phyloP scores from a whole-genome alignment of 2,797 vertebrate genomes.

The Neostethus bicornis region DNA sequence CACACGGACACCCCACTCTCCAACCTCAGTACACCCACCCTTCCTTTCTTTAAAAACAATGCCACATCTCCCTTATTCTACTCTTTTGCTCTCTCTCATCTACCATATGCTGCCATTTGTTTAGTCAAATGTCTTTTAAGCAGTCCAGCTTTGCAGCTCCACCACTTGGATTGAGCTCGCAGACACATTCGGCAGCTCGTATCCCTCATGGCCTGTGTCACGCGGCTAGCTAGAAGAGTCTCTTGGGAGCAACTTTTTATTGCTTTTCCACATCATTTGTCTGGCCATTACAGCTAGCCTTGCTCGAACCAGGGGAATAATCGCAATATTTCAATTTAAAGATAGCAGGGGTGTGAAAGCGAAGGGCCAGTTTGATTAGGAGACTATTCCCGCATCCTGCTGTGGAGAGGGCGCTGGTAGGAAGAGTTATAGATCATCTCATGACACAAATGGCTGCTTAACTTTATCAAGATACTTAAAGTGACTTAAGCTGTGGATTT shows the following conservation, averaged over 20 bases:
- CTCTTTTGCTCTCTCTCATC: slow-evolving; percentile 73
- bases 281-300: slow-evolving; percentile 72
- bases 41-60: slow-evolving; percentile 78
- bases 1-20: slow-evolving; percentile 45
- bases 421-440: slow-evolving; percentile 44
- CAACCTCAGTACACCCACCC: slow-evolving; percentile 32
- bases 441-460: slow-evolving; percentile 48
- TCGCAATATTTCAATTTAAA: slow-evolving; percentile 77
- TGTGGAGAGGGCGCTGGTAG: slow-evolving; percentile 50
- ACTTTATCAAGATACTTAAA: slow-evolving; percentile 19
- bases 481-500: slow-evolving; percentile 20
- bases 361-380: slow-evolving; percentile 39
- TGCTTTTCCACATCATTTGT: slow-evolving; percentile 80
- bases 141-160: slow-evolving; percentile 68
- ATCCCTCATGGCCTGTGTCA: slow-evolving; percentile 71
- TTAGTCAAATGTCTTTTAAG: slow-evolving; percentile 82
- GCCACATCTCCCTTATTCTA: slow-evolving; percentile 69
- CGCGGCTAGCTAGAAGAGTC: slow-evolving; percentile 67
- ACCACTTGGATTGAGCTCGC: slow-evolving; percentile 56
- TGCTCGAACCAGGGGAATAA: slow-evolving; percentile 65
- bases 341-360: slow-evolving; percentile 43
- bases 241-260: slow-evolving; percentile 72
- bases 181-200: slow-evolving; percentile 54
- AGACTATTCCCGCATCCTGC: slow-evolving; percentile 47
- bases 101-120: slow-evolving; percentile 88